Evolutionary conservation across 1,140 invertebrate species (phyloP).

Genomic region (Diachasmimorpha longicaudata): DNA sequence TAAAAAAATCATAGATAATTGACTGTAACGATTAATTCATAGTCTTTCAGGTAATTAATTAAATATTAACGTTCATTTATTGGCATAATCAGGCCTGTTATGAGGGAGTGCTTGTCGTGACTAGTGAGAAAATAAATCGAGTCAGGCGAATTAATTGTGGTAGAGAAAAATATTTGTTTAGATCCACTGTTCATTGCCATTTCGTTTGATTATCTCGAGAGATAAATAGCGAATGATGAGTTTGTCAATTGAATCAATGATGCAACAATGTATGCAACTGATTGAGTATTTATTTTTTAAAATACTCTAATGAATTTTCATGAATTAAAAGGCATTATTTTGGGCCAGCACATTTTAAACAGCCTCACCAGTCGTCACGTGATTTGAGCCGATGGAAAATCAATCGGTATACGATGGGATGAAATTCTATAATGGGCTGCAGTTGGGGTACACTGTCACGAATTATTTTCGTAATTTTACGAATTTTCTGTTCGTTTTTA

Average conservation of each 20-base stretch:
- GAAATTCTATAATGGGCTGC: too few species aligned
- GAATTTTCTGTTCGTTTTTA: not conserved
- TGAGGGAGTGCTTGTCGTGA: not conserved
- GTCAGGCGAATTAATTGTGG: not conserved
- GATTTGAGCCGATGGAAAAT: too few species aligned
- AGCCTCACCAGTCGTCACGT: too few species aligned
- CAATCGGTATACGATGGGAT: too few species aligned
- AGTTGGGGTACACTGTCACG: not conserved
- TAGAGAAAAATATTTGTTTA: not conserved
- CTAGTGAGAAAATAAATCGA: not conserved
- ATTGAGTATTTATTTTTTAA: too few species aligned
- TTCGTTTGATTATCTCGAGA: not conserved
- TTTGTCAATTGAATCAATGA: too few species aligned
- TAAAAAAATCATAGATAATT: not conserved
- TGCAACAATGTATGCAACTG: too few species aligned
- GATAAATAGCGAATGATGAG: not conserved
- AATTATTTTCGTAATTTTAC: not conserved
- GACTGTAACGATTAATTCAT: not conserved
- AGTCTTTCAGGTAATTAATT: not conserved
- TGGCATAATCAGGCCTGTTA: not conserved
- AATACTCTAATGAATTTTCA: too few species aligned
- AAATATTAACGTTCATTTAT: not conserved
- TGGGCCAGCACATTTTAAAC: too few species aligned
- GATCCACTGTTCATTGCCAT: constrained; percentile 8
- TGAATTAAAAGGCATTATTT: too few species aligned